Evolutionary conservation across 2,888 invertebrate genomes (phyloP).

Genomic region (Psylliodes chrysocephalus): DNA sequence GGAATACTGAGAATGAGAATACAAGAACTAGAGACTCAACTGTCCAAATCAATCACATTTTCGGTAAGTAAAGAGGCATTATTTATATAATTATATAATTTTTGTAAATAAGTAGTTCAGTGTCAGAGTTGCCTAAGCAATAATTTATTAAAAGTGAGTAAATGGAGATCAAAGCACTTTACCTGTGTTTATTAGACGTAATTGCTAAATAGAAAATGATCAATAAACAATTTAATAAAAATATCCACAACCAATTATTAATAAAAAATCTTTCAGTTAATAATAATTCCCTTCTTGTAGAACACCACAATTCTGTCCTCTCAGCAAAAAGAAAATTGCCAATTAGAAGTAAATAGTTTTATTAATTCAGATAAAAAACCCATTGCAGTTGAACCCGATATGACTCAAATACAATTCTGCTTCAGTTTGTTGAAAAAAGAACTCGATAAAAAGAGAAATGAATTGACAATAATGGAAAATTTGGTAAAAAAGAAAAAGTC

Average conservation of each 20-base stretch:
- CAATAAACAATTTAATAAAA: too few relatives aligned
- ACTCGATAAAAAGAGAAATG: conserved; percentile 34
- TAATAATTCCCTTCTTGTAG: conserved; percentile 15
- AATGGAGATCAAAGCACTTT: too few relatives aligned
- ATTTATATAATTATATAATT: too few relatives aligned
- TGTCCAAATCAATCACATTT: conserved; percentile 26
- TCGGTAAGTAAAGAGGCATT: conserved; percentile 26
- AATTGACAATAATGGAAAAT: conserved; percentile 10
- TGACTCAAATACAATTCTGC: conserved; percentile 58
- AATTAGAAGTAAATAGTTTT: conserved; percentile 44
- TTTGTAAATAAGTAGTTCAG: too few relatives aligned
- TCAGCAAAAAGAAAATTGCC: conserved; percentile 45
- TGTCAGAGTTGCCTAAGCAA: too few relatives aligned
- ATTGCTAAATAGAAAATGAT: too few relatives aligned
- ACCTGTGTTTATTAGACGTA: too few relatives aligned
- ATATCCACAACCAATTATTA: too few relatives aligned
- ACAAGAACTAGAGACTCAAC: conserved; percentile 53
- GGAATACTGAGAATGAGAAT: conserved; percentile 62
- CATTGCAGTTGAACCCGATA: conserved; percentile 51
- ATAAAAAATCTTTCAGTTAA: too few relatives aligned
- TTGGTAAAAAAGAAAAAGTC: conserved; percentile 22
- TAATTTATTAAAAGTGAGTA: too few relatives aligned
- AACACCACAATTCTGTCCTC: conserved; percentile 11
- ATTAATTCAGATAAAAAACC: conserved; percentile 44
- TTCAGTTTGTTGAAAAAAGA: conserved; percentile 56